phyloP scores from a whole-genome alignment of 1,140 invertebrate genomes.

The Drosophila melanica region DNA sequence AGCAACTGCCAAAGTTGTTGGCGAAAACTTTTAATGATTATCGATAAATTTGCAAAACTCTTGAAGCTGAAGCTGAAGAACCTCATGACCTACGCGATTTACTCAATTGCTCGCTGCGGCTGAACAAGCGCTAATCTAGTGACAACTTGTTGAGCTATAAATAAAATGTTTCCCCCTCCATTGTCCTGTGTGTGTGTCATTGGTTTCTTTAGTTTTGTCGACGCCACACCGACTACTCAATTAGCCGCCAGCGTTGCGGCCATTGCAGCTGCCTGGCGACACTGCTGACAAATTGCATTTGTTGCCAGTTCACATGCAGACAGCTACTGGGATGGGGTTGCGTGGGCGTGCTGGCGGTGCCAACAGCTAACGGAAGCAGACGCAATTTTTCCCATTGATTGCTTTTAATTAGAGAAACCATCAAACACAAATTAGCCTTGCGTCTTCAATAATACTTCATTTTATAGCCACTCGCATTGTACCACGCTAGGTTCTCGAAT shows the following conservation, averaged over 20 bases:
- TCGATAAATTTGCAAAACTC: slow-evolving; percentile 70
- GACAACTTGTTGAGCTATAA: slow-evolving; percentile 79
- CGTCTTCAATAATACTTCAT: slow-evolving; percentile 74
- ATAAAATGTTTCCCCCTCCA: slow-evolving; percentile 45
- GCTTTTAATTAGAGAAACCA: slow-evolving; percentile 80
- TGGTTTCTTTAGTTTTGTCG: slow-evolving; percentile 33
- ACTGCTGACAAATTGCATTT: slow-evolving; percentile 76
- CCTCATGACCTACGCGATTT: slow-evolving; percentile 27
- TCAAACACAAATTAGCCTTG: slow-evolving; percentile 76
- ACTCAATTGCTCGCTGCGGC: slow-evolving; percentile 18
- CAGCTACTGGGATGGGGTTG: not conserved
- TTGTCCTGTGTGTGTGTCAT: slow-evolving; percentile 15
- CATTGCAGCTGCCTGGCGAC: slow-evolving; percentile 60
- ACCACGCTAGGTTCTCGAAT: not conserved
- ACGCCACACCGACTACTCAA: slow-evolving; percentile 52
- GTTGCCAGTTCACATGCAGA: slow-evolving; percentile 56
- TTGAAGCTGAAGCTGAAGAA: slow-evolving; percentile 34
- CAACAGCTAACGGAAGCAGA: slow-evolving; percentile 50
- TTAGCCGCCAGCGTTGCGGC: slow-evolving; percentile 60
- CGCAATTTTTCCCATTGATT: slow-evolving; percentile 78
- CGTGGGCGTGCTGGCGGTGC: not conserved
- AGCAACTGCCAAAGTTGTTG: slow-evolving; percentile 44
- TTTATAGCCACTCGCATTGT: slow-evolving; percentile 50
- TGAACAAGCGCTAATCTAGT: slow-evolving; percentile 59
- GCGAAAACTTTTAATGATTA: slow-evolving; percentile 69